Evolutionary conservation across 2,888 invertebrate species (phyloP).

Genomic region (Mactromeris polynyma): DNA sequence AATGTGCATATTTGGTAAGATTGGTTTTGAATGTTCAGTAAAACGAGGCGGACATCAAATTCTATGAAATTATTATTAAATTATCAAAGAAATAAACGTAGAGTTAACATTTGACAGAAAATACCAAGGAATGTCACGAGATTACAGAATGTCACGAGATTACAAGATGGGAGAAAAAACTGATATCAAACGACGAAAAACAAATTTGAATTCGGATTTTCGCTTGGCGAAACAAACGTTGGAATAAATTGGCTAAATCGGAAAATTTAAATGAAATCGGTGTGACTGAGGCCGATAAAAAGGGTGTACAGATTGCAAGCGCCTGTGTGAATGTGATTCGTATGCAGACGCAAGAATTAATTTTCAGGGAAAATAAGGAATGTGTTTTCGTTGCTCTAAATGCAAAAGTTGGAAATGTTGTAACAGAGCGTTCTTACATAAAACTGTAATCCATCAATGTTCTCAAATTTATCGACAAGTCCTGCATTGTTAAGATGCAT

Average conservation of each 20-base stretch:
- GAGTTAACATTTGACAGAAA: not conserved
- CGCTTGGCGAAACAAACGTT: not conserved
- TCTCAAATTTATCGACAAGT: not conserved
- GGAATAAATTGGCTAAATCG: conserved; percentile 17
- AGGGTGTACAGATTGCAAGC: not conserved
- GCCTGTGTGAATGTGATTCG: conserved; percentile 11
- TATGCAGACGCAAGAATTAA: not conserved
- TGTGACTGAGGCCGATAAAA: not conserved
- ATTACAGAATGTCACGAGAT: not conserved
- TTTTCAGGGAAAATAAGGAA: not conserved
- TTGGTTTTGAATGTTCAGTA: not conserved
- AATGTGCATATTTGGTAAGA: too few relatives aligned
- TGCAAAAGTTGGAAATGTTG: not conserved
- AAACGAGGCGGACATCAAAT: not conserved
- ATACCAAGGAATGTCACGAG: not conserved
- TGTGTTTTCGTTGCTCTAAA: conserved; percentile 1
- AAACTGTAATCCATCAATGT: not conserved
- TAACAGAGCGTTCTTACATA: not conserved
- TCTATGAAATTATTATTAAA: not conserved
- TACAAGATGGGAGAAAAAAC: conserved; percentile 1
- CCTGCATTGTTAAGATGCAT: not conserved
- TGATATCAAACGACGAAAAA: conserved; percentile 7
- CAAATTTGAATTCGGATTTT: conserved; percentile 15
- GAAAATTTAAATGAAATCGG: conserved; percentile 22
- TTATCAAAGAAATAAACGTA: not conserved